Evolutionary conservation across 1,140 invertebrate species (phyloP).

Genomic region (Drosophila aff.): DNA sequence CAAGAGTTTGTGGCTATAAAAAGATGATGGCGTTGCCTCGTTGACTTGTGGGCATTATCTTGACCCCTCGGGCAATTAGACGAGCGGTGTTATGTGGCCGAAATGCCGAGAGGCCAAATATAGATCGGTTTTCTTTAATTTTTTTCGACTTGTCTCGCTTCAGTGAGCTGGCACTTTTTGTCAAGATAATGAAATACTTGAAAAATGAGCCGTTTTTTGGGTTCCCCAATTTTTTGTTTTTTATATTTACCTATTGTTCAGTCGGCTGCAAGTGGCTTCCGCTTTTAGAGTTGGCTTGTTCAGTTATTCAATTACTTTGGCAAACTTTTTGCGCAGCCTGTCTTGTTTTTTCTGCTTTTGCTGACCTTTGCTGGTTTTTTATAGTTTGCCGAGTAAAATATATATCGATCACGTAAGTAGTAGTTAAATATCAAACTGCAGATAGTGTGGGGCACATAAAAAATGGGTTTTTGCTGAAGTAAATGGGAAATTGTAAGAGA

Average conservation of each 20-base stretch:
- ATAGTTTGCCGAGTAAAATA: slow-evolving; percentile 14
- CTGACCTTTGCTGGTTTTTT: slow-evolving; percentile 43
- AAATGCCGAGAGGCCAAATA: slow-evolving; percentile 31
- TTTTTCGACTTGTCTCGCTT: slow-evolving; percentile 19
- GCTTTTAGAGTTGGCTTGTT: slow-evolving; percentile 42
- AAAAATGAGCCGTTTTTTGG: slow-evolving; percentile 39
- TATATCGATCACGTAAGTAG: slow-evolving; percentile 36
- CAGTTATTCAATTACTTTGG: slow-evolving; percentile 48
- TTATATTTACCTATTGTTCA: slow-evolving; percentile 30
- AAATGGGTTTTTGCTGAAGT: not conserved
- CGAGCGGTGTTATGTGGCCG: slow-evolving; percentile 41
- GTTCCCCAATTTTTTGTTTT: slow-evolving; percentile 20
- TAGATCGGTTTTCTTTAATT: slow-evolving; percentile 32
- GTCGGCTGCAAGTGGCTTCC: slow-evolving; percentile 42
- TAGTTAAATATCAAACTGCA: slow-evolving; percentile 36
- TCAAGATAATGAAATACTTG: slow-evolving; percentile 49
- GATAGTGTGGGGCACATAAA: slow-evolving; percentile 27
- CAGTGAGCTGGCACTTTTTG: slow-evolving; percentile 45
- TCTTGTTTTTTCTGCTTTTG: slow-evolving; percentile 12
- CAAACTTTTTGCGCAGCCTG: slow-evolving; percentile 36
- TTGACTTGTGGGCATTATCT: slow-evolving; percentile 50
- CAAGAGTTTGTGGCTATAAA: slow-evolving; percentile 58
- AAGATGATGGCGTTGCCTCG: slow-evolving; percentile 56
- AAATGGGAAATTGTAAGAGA: slow-evolving; percentile 7
- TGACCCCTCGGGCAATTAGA: slow-evolving; percentile 49